Evolutionary conservation across 2,797 vertebrate genomes (phyloP).

Genomic region (Cygnus olor): DNA sequence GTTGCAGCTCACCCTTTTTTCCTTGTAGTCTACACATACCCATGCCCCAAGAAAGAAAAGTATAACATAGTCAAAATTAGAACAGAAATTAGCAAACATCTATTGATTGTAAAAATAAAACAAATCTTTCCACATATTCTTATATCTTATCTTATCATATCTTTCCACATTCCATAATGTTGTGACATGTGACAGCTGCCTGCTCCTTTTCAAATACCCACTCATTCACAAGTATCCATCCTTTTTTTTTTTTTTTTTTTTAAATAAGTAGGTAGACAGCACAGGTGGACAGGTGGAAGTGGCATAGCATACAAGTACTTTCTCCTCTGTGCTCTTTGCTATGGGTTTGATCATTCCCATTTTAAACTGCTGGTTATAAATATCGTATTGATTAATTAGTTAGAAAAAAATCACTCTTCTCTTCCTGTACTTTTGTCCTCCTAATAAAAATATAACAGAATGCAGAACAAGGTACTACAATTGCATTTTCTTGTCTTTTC

Average conservation of each 20-base stretch:
- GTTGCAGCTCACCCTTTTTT: not conserved
- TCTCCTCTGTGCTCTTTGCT: not conserved
- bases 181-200: not conserved
- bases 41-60: not conserved
- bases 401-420: not conserved
- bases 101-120: not conserved
- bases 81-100: not conserved
- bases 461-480: not conserved
- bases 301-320: not conserved
- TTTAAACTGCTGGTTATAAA: not conserved
- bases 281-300: not conserved
- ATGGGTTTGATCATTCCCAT: not conserved
- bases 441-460: constrained; percentile 3
- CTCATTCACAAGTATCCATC: not conserved
- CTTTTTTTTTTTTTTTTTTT: not conserved
- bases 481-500: constrained; percentile 37
- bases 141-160: too few species aligned
- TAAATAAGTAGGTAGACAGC: not conserved
- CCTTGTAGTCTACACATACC: not conserved
- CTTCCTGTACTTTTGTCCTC: not conserved
- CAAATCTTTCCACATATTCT: not conserved
- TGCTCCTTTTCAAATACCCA: not conserved
- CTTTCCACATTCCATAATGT: too few species aligned
- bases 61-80: not conserved
- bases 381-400: not conserved